These are phyloP conservation scores for Acropternis orthonyx DNA, from an alignment of 2,797 vertebrate genomes.

Conservation along the genomic window DNA sequence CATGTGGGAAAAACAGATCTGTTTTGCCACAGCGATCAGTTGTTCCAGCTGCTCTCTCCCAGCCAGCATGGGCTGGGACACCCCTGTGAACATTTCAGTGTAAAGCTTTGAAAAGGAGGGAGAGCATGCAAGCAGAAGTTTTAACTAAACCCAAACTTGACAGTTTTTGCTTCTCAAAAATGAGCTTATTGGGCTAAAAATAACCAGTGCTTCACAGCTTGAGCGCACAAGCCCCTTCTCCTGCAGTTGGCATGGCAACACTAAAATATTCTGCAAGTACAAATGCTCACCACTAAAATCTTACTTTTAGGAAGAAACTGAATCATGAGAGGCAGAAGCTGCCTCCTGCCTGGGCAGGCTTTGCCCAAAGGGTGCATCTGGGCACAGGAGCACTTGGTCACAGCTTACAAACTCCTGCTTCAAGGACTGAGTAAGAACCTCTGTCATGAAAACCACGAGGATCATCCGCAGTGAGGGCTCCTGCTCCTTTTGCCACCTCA, in stretches of 20 bases:
- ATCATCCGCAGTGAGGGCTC: neutral
- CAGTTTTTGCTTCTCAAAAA: conserved; percentile 41
- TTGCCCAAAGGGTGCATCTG: neutral
- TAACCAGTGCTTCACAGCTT: conserved; percentile 61
- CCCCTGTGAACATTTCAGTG: neutral
- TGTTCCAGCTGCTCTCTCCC: neutral
- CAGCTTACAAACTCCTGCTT: neutral
- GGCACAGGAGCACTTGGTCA: neutral
- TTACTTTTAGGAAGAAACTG: conserved; percentile 45
- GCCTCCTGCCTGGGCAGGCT: neutral
- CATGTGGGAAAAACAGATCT: neutral
- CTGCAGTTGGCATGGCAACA: conserved; percentile 69
- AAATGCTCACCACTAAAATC: conserved; percentile 32
- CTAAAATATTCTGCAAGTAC: conserved; percentile 64
- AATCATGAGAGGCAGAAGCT: conserved; percentile 11
- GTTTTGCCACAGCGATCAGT: neutral
- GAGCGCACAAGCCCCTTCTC: conserved; percentile 41
- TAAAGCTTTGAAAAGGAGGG: conserved; percentile 10
- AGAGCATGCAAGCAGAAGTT: neutral
- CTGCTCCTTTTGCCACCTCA: neutral
- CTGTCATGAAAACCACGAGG: neutral
- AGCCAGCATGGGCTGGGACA: neutral
- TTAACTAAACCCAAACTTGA: conserved; percentile 48
- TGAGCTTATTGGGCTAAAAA: conserved; percentile 68
- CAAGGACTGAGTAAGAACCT: neutral